Evolutionary conservation across 2,797 vertebrate species (phyloP).

Genomic region (Malacoraja senta): DNA sequence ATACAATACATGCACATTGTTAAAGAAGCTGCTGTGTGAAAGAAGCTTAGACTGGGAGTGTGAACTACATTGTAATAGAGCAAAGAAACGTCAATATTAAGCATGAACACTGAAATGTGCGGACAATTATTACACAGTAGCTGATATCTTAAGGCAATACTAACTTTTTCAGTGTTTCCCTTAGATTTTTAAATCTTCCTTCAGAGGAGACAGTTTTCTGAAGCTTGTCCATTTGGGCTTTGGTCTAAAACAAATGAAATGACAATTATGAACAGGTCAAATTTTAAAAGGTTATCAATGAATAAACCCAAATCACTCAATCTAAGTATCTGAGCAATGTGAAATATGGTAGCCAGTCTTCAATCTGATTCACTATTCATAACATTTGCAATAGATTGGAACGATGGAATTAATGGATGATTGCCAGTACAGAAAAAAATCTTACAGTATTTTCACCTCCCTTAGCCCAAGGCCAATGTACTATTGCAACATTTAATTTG

Average conservation of each 20-base stretch:
- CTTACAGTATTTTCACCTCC: too few species aligned
- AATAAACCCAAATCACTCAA: not conserved
- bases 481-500: not conserved
- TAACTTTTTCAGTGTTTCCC: conserved; percentile 95
- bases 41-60: not conserved
- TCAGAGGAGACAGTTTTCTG: conserved; percentile 93
- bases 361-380: not conserved
- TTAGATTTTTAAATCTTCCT: conserved; percentile 92
- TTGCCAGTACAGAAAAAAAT: not conserved
- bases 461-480: not conserved
- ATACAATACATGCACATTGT: not conserved
- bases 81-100: not conserved
- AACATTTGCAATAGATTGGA: not conserved
- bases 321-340: not conserved
- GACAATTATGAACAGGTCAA: not conserved
- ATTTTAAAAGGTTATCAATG: conserved; percentile 5
- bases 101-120: not conserved
- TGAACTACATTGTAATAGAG: not conserved
- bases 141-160: conserved; percentile 43
- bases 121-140: not conserved
- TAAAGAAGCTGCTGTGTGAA: not conserved
- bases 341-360: not conserved
- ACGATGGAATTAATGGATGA: not conserved
- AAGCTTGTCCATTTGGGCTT: conserved; percentile 91
- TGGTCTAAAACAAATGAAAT: conserved; percentile 63